A percentile compares a stretch with the other conserved stretches of the same genome.
Evolutionary conservation across 2,113 vertebrate species (phyloP).

Genomic region (Catharus minimus): DNA sequence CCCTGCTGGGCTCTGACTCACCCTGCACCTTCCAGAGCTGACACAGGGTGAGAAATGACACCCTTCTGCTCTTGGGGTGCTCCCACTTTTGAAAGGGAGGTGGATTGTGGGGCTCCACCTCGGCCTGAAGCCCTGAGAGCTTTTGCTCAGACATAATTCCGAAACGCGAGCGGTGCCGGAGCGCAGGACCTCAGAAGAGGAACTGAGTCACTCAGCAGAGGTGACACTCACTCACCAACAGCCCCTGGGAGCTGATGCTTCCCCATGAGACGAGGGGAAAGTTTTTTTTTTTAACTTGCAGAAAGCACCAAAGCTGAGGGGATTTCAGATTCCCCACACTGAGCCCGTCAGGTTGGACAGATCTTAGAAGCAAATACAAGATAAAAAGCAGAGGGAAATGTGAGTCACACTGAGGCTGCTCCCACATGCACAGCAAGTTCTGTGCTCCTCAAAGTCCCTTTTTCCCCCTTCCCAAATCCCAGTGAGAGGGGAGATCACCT

Average conservation of each 20-base stretch:
- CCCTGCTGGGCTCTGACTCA: constrained; percentile 1
- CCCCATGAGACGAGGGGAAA: not conserved
- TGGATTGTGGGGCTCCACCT: not conserved
- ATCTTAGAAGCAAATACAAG: not conserved
- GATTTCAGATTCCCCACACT: not conserved
- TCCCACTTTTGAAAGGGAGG: not conserved
- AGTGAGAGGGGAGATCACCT: accelerated
- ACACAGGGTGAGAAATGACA: not conserved
- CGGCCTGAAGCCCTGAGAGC: not conserved
- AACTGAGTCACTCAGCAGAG: not conserved
- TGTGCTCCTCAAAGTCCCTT: accelerated
- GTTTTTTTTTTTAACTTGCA: not conserved
- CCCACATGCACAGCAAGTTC: not conserved
- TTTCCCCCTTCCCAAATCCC: not conserved
- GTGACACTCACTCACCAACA: not conserved
- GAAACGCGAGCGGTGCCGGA: accelerated
- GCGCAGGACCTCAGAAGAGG: not conserved
- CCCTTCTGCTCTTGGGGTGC: not conserved
- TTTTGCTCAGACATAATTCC: accelerated
- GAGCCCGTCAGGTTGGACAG: not conserved
- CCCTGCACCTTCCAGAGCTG: not conserved
- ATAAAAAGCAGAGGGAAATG: not conserved
- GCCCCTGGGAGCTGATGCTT: not conserved
- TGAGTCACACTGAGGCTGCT: not conserved
- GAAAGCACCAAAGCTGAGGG: not conserved